Conservation (phyloP, 2,888 invertebrate genomes). For the Archips xylosteana region DNA sequence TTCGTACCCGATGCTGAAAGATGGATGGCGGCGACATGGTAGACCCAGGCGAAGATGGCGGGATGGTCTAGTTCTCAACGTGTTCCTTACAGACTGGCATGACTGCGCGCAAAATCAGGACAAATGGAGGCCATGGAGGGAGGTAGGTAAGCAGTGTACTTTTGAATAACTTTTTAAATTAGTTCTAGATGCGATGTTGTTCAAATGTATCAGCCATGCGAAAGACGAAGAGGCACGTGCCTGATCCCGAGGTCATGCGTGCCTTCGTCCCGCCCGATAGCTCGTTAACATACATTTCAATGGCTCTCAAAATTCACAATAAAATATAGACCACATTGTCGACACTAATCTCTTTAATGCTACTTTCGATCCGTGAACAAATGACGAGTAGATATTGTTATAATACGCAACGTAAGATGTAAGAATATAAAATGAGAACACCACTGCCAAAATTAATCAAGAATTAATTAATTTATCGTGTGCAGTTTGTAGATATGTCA, state of each 20-base stretch:
- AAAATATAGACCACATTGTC: slow-evolving; percentile 44
- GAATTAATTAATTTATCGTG: not conserved
- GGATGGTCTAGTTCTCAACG: no score
- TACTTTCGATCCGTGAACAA: slow-evolving; percentile 2
- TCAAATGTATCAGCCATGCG: slow-evolving; percentile 59
- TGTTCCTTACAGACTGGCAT: no score
- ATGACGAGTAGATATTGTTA: not conserved
- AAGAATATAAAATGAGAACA: not conserved
- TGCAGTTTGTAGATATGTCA: not conserved
- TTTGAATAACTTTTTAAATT: not conserved
- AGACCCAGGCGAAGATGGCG: no score
- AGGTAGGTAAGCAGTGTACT: not conserved
- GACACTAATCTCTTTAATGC: slow-evolving; percentile 20
- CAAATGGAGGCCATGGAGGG: no score
- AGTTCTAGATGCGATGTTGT: slow-evolving; percentile 48
- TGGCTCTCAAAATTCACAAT: slow-evolving; percentile 56
- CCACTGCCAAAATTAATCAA: not conserved
- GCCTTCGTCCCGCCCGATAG: slow-evolving; percentile 60
- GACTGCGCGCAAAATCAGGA: no score
- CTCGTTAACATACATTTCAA: slow-evolving; percentile 69
- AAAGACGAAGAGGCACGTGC: slow-evolving; percentile 58
- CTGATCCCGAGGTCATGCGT: slow-evolving; percentile 69
- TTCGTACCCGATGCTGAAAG: no score
- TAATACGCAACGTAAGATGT: not conserved
- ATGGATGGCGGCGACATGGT: no score